Conservation (phyloP, 2,113 vertebrate species). For the Bothrops jararaca region DNA sequence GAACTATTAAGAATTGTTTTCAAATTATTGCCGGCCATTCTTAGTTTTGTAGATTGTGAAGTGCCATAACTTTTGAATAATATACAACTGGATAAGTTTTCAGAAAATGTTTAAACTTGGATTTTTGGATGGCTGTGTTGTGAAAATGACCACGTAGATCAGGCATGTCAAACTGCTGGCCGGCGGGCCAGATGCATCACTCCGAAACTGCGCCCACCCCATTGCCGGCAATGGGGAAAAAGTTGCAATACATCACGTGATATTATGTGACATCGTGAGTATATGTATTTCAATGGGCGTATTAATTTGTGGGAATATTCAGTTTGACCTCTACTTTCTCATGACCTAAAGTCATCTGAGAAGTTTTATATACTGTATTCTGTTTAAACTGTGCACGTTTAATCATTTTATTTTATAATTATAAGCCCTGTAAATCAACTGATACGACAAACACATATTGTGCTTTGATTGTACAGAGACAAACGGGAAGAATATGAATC, state of each 20-base stretch:
- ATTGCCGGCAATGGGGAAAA: no score
- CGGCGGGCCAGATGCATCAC: no score
- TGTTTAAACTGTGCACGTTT: conserved; percentile 30
- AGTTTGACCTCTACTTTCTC: conserved; percentile 28
- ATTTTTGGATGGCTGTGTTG: neutral
- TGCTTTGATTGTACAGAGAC: conserved; percentile 25
- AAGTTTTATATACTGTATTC: conserved; percentile 14
- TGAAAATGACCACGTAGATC: conserved; percentile 22
- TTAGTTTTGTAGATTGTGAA: neutral
- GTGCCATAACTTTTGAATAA: neutral
- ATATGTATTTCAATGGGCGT: neutral
- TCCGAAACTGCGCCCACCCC: no score
- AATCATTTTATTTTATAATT: conserved; percentile 53
- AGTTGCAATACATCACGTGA: no score
- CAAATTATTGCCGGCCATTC: neutral
- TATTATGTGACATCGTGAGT: no score
- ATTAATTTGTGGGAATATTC: conserved; percentile 3
- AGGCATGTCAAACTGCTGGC: no score
- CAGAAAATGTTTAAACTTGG: conserved; percentile 34
- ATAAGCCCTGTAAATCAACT: conserved; percentile 42
- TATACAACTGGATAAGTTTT: neutral
- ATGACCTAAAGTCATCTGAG: conserved; percentile 41
- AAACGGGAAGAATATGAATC: conserved; percentile 24
- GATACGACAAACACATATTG: conserved; percentile 36
- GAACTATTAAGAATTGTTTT: neutral